Percentiles rank a stretch among this genome's conserved stretches.
These are phyloP conservation scores for Athene cunicularia DNA, from an alignment of 2,113 vertebrate species.

Conservation along the genomic window DNA sequence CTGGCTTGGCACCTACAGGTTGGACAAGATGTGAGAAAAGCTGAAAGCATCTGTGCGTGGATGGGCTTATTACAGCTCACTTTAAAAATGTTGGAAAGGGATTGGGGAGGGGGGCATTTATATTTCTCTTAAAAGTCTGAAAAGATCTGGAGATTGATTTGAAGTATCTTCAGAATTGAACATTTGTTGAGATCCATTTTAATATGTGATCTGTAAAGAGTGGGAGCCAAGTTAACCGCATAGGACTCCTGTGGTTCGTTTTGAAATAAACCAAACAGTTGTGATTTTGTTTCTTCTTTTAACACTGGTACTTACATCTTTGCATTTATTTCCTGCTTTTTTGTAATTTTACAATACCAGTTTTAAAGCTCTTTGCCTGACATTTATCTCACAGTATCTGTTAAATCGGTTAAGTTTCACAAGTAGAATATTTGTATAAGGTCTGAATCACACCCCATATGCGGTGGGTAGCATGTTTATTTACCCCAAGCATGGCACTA, in stretches of 20 bases:
- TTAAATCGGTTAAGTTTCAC: background rate
- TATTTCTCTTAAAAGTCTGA: background rate
- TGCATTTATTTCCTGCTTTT: background rate
- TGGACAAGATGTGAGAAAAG: background rate
- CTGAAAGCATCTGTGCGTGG: background rate
- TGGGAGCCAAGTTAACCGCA: background rate
- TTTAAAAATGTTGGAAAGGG: background rate
- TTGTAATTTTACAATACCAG: background rate
- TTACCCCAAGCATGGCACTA: background rate
- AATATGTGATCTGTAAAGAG: background rate
- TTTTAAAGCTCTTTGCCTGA: background rate
- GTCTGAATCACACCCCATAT: background rate
- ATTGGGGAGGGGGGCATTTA: rapidly evolving
- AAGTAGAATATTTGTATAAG: background rate
- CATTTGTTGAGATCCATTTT: background rate
- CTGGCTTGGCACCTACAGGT: background rate
- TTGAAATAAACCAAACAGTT: background rate
- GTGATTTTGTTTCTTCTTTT: background rate
- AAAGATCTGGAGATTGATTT: background rate
- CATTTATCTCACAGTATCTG: background rate
- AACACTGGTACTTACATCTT: background rate
- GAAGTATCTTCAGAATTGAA: background rate
- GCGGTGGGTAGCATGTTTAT: background rate
- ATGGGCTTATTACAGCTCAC: rapidly evolving
- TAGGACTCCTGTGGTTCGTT: background rate